Base-by-base conservation (phyloP, 2,113 vertebrate genomes). In the Oryzias melastigma region DNA sequence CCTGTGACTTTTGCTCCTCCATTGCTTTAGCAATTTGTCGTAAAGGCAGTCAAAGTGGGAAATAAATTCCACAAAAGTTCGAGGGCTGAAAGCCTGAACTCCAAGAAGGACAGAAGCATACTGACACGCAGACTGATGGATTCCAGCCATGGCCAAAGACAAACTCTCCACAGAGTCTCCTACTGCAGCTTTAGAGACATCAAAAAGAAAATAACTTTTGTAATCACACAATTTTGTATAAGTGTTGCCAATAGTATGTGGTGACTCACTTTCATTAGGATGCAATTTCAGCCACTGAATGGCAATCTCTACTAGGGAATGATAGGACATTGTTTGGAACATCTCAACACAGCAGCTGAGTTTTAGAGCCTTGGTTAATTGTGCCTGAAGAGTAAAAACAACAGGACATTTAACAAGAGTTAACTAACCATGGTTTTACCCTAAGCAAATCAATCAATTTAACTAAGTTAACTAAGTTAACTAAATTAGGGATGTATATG, bases 291-390 rank as follows among this genome's bases (percentile, higher is more conserved):
- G 81, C 48, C 73, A 68, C 2, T 78, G 78, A 61, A 73, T 59
- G 52, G 91, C 92, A 56, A 86, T 80, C 55, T 81, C 83, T 15
- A 72, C 53, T 57, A 94, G 79, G 62, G 90, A 77, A 51, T 80
- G 46, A 4, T 59, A 20, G 55, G 86, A 88, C 94, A 93, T 95
- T 7, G 90, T 80, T 68, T 91, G 86, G 57, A 92, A 95, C 25
- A 84, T 52, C 17, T 94, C 94, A 14, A 90, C 88, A 75, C 87
- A 93, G 62, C 79, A 76, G 62, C 91, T 73, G 44, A 87, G 52
- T 24, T 71, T 79, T 19, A 94, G 73, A 52, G 92, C 90, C 52
- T 84, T 89, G 22, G 17, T 25, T 19, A 88, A 72, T 17, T 85
- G 80, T 19, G 22, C 57, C 72, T 81, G 4, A 3, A 43, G 15